phyloP scores from a whole-genome alignment of 2,797 vertebrate genomes.

The Yasuhikotakia modesta region DNA sequence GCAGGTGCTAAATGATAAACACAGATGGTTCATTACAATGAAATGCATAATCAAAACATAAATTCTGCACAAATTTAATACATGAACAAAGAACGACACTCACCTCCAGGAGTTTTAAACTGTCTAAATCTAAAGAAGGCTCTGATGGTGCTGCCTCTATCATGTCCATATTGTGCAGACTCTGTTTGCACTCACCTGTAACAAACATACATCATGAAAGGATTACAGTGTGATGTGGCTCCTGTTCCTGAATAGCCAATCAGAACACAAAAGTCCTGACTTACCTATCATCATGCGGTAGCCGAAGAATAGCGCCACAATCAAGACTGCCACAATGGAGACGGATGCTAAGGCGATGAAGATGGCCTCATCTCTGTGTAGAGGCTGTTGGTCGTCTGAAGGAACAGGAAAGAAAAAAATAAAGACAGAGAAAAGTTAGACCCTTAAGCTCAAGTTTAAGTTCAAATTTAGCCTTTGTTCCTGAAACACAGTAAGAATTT shows the following conservation, averaged over 20 bases:
- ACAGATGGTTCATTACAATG: constrained; percentile 23
- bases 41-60: constrained; percentile 7
- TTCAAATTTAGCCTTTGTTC: no score
- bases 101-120: constrained; percentile 88
- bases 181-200: constrained; percentile 84
- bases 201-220: constrained; percentile 18
- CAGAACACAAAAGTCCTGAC: neutral
- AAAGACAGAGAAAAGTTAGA: neutral
- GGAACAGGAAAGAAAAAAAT: constrained; percentile 12
- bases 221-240: constrained; percentile 17
- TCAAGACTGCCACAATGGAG: constrained; percentile 83
- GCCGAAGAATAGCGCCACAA: constrained; percentile 86
- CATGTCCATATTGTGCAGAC: constrained; percentile 87
- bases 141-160: constrained; percentile 87
- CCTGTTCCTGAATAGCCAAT: neutral
- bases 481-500: no score
- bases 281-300: constrained; percentile 91
- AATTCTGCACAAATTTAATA: constrained; percentile 2
- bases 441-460: neutral
- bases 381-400: constrained; percentile 77
- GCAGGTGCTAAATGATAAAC: constrained; percentile 6
- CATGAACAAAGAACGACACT: constrained; percentile 21
- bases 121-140: constrained; percentile 86
- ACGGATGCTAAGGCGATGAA: constrained; percentile 87
- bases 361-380: constrained; percentile 82